Base-by-base conservation (phyloP, 1,140 invertebrate genomes). In the Mya arenaria region DNA sequence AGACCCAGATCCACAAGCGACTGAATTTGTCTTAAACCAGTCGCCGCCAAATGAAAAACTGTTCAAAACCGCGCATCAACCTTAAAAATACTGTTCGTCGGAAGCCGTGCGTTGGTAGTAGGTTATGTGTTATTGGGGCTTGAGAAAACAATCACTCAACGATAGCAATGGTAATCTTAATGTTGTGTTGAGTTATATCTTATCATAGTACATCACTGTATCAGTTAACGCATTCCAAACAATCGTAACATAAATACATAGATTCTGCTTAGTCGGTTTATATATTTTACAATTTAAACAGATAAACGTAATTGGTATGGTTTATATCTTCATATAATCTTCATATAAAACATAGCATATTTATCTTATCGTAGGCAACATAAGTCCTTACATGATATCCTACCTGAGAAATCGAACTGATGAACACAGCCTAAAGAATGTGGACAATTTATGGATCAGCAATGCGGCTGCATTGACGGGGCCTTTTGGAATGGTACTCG, bases 321-420 rank as follows among this genome's bases (percentile, higher is more conserved):
- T 15, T 8, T 28, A 4, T 30, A 4, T 36, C 25, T 41, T 6
- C 56, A 19, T 28, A 30, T n/a, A 28, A 15, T 32, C 65, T 4
- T 44, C 36, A 13, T 4, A 6, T 23, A 23, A 32, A 37, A 0
- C 13, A 32, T 32, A 34, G 32, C 69, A 37, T n/a, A 30, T 68
- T 17, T 55, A n/a, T 39, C 44, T 52, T 34, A 19, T 36, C 73
- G 6, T 82, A 92, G 91, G 92, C 1, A 93, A 93, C 81, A 86
- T 93, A 60, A 92, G 86, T 75, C 92, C 93, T 15, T 94, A 94
- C 83, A 86, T 94, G 69, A 90, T 88, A 23, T 93, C 93, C 0
- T 94, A 93, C 82, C 78, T 93, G 19, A 85, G 89, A 56, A 65
- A 85, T 86, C 5, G 80, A 85, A 79, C 84, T 34, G 37, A 68